Evolutionary conservation across 2,113 vertebrate species (phyloP), one percentile per base, ranked within the genome.

Genomic region (Aythya baeri): DNA sequence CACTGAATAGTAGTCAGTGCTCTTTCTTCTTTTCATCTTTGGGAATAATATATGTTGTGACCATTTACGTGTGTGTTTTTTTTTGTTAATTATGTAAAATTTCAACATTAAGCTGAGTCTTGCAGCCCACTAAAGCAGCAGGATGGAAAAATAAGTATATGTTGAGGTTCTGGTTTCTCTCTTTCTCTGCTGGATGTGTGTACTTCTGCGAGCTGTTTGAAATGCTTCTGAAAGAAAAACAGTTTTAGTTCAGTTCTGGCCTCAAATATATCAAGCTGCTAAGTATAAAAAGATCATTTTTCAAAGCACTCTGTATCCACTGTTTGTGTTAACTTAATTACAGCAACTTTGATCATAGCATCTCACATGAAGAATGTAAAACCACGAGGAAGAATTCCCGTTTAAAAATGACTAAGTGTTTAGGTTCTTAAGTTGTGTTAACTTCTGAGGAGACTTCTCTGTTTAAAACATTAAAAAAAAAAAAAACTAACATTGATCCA

Each of bases 271-370:
- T 89, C 50, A 89, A 89, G 32, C 65, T 83, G 65, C 46, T 72
- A 55, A 49, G 22, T 74, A 57, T 59, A 73, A 94, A 88, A 94
- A 44, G 43, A 63, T 38, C n/a, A 3, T 46, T 89, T 82, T 89
- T 77, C 46, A 72, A 67, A 86, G 68, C 71, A 81, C 59, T n/a
- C 59, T 5, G 0, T 88, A 58, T 94, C 46, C 0, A 0, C 32
- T 77, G n/a, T 89, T 88, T 88, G 38, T 77, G 59, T 77, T 83
- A 74, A 54, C 21, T 94, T 91, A 63, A 77, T 96, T 95, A 83
- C 46, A 80, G 27, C 41, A 70, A 21, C 61, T 91, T 88, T 76
- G 67, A 70, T 92, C 2, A 1, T 52, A 61, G 57, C 61, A 61
- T 26, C 49, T 90, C 43, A n/a, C 25, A 11, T 67, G 73, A 72